Evolutionary conservation across 2,113 vertebrate species (phyloP).

Genomic region (Mungos mungo): DNA sequence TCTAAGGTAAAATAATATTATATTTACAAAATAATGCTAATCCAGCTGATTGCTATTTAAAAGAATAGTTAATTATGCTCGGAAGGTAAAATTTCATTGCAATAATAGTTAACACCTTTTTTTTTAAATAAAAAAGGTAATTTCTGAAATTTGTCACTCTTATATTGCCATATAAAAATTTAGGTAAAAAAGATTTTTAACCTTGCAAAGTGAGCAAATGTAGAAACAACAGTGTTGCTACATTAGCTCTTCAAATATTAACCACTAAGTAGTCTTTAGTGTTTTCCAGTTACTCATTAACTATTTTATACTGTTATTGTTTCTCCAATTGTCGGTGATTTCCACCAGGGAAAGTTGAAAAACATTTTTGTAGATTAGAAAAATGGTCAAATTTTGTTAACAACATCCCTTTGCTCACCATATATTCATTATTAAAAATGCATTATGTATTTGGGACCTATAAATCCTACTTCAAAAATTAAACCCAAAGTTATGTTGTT

Average conservation of each 20-base stretch:
- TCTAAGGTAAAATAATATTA: not conserved
- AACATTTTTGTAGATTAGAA: conserved; percentile 7
- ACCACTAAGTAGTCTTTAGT: conserved; percentile 9
- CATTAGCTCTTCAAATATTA: conserved; percentile 46
- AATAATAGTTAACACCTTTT: not conserved
- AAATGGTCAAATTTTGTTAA: conserved; percentile 37
- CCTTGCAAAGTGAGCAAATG: conserved; percentile 17
- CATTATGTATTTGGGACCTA: not conserved
- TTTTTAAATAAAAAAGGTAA: not conserved
- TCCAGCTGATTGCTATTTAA: not conserved
- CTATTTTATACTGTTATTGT: conserved; percentile 6
- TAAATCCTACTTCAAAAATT: conserved; percentile 49
- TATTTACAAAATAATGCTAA: not conserved
- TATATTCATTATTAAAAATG: not conserved
- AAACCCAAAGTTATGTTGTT: not conserved
- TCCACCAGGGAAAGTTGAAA: not conserved
- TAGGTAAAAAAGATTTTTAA: not conserved
- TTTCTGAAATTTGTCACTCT: conserved; percentile 28
- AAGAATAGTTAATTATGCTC: not conserved
- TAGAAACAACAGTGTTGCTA: not conserved
- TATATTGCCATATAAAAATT: not conserved
- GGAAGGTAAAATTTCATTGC: not conserved
- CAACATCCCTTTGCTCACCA: not conserved
- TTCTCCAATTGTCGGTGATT: conserved; percentile 25
- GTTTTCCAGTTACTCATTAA: conserved; percentile 49